phyloP scores from a whole-genome alignment of 2,888 invertebrate species.

The Platycheirus albimanus region DNA sequence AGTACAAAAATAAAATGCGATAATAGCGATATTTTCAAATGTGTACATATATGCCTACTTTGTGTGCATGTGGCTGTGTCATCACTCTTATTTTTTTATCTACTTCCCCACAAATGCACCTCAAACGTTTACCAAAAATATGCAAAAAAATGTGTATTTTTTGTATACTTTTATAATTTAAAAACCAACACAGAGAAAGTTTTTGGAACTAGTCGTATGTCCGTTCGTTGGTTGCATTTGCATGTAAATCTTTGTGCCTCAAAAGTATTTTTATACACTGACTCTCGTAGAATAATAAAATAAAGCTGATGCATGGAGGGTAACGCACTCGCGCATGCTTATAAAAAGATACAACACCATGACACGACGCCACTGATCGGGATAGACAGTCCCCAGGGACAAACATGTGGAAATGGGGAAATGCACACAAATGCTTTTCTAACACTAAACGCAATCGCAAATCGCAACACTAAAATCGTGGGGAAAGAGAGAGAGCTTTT shows the following conservation, averaged over 20 bases:
- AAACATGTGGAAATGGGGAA: constrained; percentile 43
- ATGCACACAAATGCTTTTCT: constrained; percentile 76
- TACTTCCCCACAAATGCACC: constrained; percentile 70
- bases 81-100: constrained; percentile 35
- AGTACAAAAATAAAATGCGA: constrained; percentile 60
- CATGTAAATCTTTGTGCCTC: constrained; percentile 61
- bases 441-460: constrained; percentile 76
- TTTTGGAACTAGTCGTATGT: constrained; percentile 10
- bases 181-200: constrained; percentile 33
- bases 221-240: constrained; percentile 35
- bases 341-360: constrained; percentile 41
- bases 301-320: constrained; percentile 71
- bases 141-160: constrained; percentile 20
- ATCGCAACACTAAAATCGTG: too few species aligned
- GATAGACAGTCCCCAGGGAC: constrained; percentile 42
- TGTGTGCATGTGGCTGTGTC: constrained; percentile 59
- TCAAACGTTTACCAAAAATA: constrained; percentile 58
- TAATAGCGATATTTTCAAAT: constrained; percentile 67
- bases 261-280: constrained; percentile 32
- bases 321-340: constrained; percentile 74
- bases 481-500: constrained; percentile 73
- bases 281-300: constrained; percentile 59
- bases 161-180: constrained; percentile 9
- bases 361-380: neutral
- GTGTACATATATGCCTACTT: constrained; percentile 25